Evolutionary conservation across 2,888 invertebrate genomes (phyloP), one percentile per base, ranked within the genome.

Genomic region (Scaptomyza caliginosa): DNA sequence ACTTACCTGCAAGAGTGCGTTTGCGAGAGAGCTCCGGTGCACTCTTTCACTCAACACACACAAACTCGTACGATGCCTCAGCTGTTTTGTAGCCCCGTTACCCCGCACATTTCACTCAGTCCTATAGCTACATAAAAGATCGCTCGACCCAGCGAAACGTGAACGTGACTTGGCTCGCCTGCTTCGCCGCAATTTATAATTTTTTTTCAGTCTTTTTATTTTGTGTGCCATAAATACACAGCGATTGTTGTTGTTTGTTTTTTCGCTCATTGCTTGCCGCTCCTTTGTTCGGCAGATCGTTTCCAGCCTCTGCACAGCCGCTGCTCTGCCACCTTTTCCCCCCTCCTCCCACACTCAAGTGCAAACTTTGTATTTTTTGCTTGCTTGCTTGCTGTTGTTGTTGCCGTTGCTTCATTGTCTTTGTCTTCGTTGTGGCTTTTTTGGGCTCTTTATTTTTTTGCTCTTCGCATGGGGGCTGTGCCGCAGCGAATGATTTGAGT

Each of bases 81-180:
- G 72, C 69, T 72, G 74, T 48, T 65, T 52, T 26, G 28, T 8
- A 26, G 49, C 36, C 34, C 50, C 54, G 46, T 49, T 34, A 38
- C n/a, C 16, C 43, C 48, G 6, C 50, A 1, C 16, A 16, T 1
- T 34, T 11, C 7, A 16, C 34, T 34, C 34, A 8, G 8, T 16
- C 8, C 34, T n/a, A 13, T 13, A 7, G 13, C 34, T 24, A 30
- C 42, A 32, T 32, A 16, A 52, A 43, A 49, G 62, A 69, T 74
- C 74, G 43, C 10, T 69, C 66, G 60, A 74, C 55, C 43, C 75
- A 80, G 54, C 77, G 69, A 71, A 82, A 75, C 80, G 80, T 77
- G 72, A 80, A 78, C 85, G 77, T 81, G 81, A 81, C 84, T 80
- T 68, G 56, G 36, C 70, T 78, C 59, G 74, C 48, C 59, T 77